Conservation (phyloP, 2,113 vertebrate genomes). For the Malaclemys terrapin region DNA sequence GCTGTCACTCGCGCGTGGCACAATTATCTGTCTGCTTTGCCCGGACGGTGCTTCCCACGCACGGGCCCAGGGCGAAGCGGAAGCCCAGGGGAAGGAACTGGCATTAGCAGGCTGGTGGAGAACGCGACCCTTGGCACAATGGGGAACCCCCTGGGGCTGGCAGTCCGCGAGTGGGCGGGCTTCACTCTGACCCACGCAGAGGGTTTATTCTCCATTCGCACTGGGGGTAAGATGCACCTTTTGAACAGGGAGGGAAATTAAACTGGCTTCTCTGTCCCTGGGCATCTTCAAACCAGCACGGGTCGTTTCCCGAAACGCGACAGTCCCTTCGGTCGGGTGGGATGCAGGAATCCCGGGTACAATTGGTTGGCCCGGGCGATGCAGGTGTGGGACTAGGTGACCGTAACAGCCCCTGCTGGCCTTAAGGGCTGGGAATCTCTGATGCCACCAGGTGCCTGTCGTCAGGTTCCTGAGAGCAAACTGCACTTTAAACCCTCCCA, state of each 20-base stretch:
- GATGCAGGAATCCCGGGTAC: background rate
- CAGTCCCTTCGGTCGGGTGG: background rate
- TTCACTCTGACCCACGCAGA: background rate
- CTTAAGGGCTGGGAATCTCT: too few species aligned
- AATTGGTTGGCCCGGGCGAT: too few species aligned
- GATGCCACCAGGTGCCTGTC: background rate
- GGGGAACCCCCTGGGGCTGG: too few species aligned
- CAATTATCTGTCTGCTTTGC: too few species aligned
- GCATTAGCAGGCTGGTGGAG: too few species aligned
- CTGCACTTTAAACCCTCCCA: background rate
- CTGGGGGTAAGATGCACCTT: background rate
- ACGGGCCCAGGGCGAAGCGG: background rate
- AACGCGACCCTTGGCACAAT: background rate
- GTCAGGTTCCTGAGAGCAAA: background rate
- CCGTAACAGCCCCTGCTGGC: background rate
- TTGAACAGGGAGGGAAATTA: too few species aligned
- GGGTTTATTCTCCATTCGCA: background rate
- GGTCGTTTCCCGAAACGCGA: rapidly evolving
- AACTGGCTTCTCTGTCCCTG: background rate
- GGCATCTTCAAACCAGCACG: background rate
- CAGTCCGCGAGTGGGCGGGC: too few species aligned
- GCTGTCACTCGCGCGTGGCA: too few species aligned
- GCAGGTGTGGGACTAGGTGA: too few species aligned
- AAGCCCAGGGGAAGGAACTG: too few species aligned
- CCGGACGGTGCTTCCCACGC: background rate